A percentile compares a stretch with the other conserved stretches of the same genome.
Conservation (phyloP, 2,888 invertebrate genomes). For the Andrena haemorrhoa region DNA sequence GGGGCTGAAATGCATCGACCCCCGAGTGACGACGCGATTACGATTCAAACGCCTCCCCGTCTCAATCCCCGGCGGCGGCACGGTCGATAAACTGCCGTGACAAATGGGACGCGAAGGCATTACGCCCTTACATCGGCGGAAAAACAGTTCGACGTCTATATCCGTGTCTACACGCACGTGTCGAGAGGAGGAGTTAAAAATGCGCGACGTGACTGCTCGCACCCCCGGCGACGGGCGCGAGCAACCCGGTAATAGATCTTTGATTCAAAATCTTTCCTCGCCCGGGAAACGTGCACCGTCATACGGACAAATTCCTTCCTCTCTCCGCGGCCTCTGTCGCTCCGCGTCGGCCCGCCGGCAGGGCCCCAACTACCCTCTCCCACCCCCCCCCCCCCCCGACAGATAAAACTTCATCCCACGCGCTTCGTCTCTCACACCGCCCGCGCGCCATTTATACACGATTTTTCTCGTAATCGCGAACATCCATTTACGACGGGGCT, state of each 20-base stretch:
- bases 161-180: background rate
- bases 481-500: conserved; percentile 81
- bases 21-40: conserved; percentile 34
- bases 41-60: conserved; percentile 48
- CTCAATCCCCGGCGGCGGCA: conserved; percentile 34
- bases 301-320: conserved; percentile 62
- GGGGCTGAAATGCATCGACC: background rate
- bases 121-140: conserved; percentile 43
- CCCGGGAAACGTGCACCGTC: conserved; percentile 59
- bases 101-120: conserved; percentile 60
- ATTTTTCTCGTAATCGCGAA: conserved; percentile 83
- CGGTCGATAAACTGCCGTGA: conserved; percentile 61
- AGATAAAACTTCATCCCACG: conserved; percentile 79
- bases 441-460: conserved; percentile 80
- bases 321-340: conserved; percentile 9
- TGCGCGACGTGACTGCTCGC: conserved; percentile 58
- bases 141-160: conserved; percentile 23
- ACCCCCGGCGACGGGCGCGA: conserved; percentile 39
- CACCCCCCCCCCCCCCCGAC: conserved; percentile 57
- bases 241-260: conserved; percentile 74
- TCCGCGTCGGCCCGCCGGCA: background rate
- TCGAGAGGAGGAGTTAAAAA: conserved; percentile 55
- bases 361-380: background rate
- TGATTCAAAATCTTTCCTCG: conserved; percentile 72
- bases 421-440: conserved; percentile 65